Conservation (phyloP, 1,140 invertebrate genomes). For the Procambarus clarkii region DNA sequence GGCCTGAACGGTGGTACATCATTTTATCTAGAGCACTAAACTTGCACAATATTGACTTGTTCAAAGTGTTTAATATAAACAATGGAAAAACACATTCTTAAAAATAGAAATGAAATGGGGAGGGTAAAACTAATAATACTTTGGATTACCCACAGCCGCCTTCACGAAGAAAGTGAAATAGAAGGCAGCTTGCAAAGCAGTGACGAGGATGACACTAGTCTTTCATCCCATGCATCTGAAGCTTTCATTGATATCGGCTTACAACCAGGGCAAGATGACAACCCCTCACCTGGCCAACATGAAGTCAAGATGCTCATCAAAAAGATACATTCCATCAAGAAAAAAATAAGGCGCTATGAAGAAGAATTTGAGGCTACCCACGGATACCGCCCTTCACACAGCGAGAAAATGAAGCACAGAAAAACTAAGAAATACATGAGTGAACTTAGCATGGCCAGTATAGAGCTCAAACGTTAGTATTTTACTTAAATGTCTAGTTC, state of each 20-base stretch:
- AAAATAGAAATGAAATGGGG: too few relatives aligned
- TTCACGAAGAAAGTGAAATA: conserved; percentile 41
- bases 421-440: conserved; percentile 86
- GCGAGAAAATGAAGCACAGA: conserved; percentile 90
- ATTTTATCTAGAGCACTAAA: too few relatives aligned
- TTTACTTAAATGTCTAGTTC: neutral
- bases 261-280: conserved; percentile 74
- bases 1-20: too few relatives aligned
- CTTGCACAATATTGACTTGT: too few relatives aligned
- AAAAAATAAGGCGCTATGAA: conserved; percentile 89
- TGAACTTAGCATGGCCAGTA: conserved; percentile 87
- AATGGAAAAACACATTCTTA: too few relatives aligned
- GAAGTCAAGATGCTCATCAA: conserved; percentile 81
- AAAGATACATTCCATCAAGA: conserved; percentile 87
- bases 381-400: conserved; percentile 90
- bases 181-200: conserved; percentile 30
- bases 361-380: conserved; percentile 88
- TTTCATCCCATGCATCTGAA: conserved; percentile 54
- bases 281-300: conserved; percentile 74
- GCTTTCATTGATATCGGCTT: conserved; percentile 53
- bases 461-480: conserved; percentile 84
- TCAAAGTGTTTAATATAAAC: too few relatives aligned
- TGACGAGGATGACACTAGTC: conserved; percentile 49
- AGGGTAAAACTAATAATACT: too few relatives aligned
- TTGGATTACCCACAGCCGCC: conserved; percentile 21